Evolutionary conservation across 2,113 vertebrate species (phyloP), one percentile per base, ranked within the genome.

Genomic region (Polyodon spathula): DNA sequence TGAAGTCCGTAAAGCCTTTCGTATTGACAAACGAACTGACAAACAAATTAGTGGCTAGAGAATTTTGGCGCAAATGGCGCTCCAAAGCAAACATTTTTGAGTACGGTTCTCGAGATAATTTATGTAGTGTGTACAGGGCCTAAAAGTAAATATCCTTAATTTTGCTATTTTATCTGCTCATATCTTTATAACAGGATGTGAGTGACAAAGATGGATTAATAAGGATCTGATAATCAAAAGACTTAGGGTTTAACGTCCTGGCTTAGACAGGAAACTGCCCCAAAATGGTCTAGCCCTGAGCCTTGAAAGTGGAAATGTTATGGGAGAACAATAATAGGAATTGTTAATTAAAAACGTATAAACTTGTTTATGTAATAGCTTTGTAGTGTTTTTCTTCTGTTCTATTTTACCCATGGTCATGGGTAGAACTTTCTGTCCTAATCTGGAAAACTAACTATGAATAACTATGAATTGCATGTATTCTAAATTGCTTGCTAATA

Each of bases 391-490:
- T n/a, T 44, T 40, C 56, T 58, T 15, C 8, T 16, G 42, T 43
- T 58, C 56, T 27, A 6, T 53, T 58, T 58, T 58, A 37, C 56
- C 56, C 56, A 58, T 44, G 56, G 40, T 56, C 10, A 10, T 38
- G 37, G n/a, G n/a, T 37, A 57, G 39, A 57, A 57, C 17, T 14
- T 7, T 27, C 6, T 2, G 8, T 10, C 48, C 46, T 16, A 39
- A 44, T 60, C 55, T 58, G 15, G 38, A 14, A 56, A 62, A 8
- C 27, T 7, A 10, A 27, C 27, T 27, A 27, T 3, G 27, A 8
- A 39, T 7, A 10, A 27, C 27, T 27, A 27, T 3, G 27, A 27
- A 27, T 27, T 27, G 27, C 27, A 27, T 27, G 48, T 6, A 50
- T 50, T 50, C 12, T 6, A 50, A 50, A n/a, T 50, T n/a, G 6